phyloP scores from a whole-genome alignment of 2,797 vertebrate species.

The Sebastolobus alascanus region DNA sequence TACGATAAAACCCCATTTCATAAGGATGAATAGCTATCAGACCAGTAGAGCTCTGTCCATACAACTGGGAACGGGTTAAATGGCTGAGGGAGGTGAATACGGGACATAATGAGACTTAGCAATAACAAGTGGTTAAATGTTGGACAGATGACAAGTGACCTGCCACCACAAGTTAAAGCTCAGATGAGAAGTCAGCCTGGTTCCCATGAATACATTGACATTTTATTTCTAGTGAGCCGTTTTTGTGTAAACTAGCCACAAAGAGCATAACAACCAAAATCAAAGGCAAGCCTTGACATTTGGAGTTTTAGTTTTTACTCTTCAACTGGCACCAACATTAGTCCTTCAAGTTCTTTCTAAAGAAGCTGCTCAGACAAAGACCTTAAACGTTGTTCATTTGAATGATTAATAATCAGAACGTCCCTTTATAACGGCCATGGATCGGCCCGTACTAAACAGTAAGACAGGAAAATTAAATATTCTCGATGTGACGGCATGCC shows the following conservation, averaged over 20 bases:
- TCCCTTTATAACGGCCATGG: not conserved
- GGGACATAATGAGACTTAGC: not conserved
- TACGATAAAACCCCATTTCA: not conserved
- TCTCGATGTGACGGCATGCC: not conserved
- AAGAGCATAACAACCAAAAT: constrained; percentile 54
- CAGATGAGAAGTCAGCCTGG: constrained; percentile 7
- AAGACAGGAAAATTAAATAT: not conserved
- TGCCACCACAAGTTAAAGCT: constrained; percentile 12
- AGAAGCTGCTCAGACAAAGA: not conserved
- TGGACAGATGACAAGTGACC: constrained; percentile 21
- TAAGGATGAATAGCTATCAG: not conserved
- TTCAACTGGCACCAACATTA: not conserved
- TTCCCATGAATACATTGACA: constrained; percentile 42
- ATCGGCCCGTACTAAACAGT: not conserved
- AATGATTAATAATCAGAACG: not conserved
- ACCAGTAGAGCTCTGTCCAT: not conserved
- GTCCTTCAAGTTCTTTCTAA: not conserved
- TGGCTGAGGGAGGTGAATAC: constrained; percentile 5
- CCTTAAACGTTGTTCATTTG: not conserved
- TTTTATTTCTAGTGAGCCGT: constrained; percentile 37
- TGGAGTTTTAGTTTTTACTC: constrained; percentile 17
- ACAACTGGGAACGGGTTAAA: constrained; percentile 18
- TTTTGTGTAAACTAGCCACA: constrained; percentile 23
- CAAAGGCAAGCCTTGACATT: constrained; percentile 44
- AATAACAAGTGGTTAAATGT: constrained; percentile 13